Base-by-base conservation (phyloP, 2,113 vertebrate genomes). In the Aramus guarauna region DNA sequence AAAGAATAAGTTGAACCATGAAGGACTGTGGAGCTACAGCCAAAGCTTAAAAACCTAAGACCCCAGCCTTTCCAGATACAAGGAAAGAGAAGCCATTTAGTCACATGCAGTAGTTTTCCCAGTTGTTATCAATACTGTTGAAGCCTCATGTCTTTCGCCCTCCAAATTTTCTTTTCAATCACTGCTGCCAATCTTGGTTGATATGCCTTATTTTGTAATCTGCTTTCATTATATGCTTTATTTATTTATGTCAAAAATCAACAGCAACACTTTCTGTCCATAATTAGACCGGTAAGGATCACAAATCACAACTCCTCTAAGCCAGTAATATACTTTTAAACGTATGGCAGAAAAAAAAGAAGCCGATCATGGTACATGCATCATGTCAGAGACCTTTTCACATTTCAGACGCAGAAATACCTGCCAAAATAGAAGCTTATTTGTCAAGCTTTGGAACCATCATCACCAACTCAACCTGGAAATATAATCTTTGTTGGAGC, bases 281-380 rank as follows among this genome's bases (percentile, higher is more conserved):
- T 23, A 85, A 56, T 0, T 72, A 41, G 60, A 73, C 11, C 11
- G 53, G 48, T 6, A 20, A 74, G 18, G 9, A 84, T 8, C 36
- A 76, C 30, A 73, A 90, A 30, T 41, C 39, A 50, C 43, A 68
- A 21, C 14, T 74, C 66, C 26, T 68, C 48, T 58, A 83, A 52
- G 66, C 15, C 23, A 39, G 13, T 22, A 58, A n/a, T 4, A 53
- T 5, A 7, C 21, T 78, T 75, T 69, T 17, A 29, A 89, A 59
- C 7, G 17, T 1, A 43, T 0, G 8, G 22, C 30, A 58, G 37
- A 58, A 45, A 74, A 90, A 60, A 90, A 72, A 60, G 1, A 37
- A 60, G 43, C 4, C 2, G 1, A 52, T 36, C 58, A 37, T 0
- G 0, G 17, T 24, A 53, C 7, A 6, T 34, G 27, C 19, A 47